phyloP scores from a whole-genome alignment of 2,888 invertebrate genomes.

The Masnerella sp. region DNA sequence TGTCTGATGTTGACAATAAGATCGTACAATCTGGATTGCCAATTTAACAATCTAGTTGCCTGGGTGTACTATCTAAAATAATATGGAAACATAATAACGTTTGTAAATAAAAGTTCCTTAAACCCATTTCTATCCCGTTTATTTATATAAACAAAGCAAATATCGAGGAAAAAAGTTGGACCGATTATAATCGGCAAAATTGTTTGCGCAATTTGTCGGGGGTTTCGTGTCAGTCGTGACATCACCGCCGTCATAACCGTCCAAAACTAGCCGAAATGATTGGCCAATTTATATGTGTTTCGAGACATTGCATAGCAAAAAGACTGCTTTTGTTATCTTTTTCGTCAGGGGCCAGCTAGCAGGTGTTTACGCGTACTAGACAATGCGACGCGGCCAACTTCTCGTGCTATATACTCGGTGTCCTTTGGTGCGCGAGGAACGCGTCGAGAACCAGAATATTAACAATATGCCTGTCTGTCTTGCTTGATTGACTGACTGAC shows the following conservation, averaged over 20 bases:
- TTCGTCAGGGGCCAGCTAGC: constrained; percentile 61
- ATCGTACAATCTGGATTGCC: too few relatives aligned
- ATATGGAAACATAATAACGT: too few relatives aligned
- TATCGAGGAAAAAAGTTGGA: constrained; percentile 25
- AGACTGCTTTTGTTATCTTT: too few relatives aligned
- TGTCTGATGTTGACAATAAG: too few relatives aligned
- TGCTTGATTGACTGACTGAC: constrained; percentile 48
- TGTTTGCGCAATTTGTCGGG: constrained; percentile 36
- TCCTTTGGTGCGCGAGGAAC: constrained; percentile 8
- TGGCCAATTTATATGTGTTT: constrained; percentile 54
- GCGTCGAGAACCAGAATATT: constrained; percentile 57
- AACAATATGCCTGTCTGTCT: constrained; percentile 70
- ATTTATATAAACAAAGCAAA: background rate
- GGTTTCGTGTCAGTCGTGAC: constrained; percentile 56
- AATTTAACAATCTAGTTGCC: too few relatives aligned
- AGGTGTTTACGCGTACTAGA: constrained; percentile 72
- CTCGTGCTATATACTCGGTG: constrained; percentile 48
- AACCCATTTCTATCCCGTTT: too few relatives aligned
- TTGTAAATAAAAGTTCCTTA: too few relatives aligned
- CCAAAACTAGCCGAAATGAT: constrained; percentile 58
- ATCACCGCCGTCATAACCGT: constrained; percentile 38
- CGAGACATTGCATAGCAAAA: constrained; percentile 69
- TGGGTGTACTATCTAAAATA: too few relatives aligned
- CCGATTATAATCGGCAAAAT: constrained; percentile 44
- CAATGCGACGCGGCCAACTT: constrained; percentile 11